phyloP scores from a whole-genome alignment of 2,797 vertebrate species.

The Pelodytes ibericus region DNA sequence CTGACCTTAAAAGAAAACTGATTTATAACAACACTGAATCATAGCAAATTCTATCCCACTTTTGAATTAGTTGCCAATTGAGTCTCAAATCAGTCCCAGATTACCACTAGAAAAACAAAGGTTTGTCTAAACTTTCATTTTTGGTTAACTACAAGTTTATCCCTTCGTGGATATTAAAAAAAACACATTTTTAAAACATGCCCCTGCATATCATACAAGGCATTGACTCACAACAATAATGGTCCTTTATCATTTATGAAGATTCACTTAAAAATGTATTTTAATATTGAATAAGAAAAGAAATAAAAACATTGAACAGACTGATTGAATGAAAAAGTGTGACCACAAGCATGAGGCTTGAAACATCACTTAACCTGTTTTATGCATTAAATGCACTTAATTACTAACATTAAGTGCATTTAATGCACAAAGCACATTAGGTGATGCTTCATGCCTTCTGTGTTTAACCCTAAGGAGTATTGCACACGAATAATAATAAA shows the following conservation, averaged over 20 bases:
- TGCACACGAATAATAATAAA: too few relatives aligned
- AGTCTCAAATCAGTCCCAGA: conserved; percentile 46
- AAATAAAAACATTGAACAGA: too few relatives aligned
- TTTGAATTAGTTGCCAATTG: conserved; percentile 52
- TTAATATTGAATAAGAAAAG: too few relatives aligned
- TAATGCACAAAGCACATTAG: too few relatives aligned
- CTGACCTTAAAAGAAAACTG: conserved; percentile 57
- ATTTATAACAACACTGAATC: conserved; percentile 57
- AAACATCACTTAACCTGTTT: too few relatives aligned
- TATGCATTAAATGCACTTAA: too few relatives aligned
- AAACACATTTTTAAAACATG: neutral
- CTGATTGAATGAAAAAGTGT: too few relatives aligned
- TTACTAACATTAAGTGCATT: too few relatives aligned
- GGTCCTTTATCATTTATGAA: neutral
- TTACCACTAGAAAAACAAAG: conserved; percentile 22
- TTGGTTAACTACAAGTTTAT: neutral
- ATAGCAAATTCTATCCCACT: conserved; percentile 59
- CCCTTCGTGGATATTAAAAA: neutral
- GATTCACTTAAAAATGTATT: too few relatives aligned
- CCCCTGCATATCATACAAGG: neutral
- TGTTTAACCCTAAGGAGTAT: too few relatives aligned
- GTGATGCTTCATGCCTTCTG: too few relatives aligned
- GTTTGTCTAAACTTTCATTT: neutral
- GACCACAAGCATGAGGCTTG: too few relatives aligned
- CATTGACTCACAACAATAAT: neutral